A percentile compares a stretch with the other conserved stretches of the same genome.
Evolutionary conservation across 2,797 vertebrate species (phyloP).

Genomic region (Epinephelus awoara): DNA sequence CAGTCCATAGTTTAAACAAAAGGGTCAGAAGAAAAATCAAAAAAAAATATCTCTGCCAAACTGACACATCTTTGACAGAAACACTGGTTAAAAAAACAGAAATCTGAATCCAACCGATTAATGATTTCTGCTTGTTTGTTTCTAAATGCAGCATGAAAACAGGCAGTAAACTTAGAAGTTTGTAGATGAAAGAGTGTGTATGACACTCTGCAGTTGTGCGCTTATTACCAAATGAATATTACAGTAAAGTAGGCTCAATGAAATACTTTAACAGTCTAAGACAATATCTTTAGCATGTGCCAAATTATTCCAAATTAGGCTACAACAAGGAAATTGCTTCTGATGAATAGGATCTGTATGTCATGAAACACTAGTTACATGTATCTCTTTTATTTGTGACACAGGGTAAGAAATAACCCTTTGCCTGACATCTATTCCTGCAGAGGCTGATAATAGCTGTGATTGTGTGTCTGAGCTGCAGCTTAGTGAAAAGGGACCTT

Average conservation of each 20-base stretch:
- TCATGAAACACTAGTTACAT: constrained; percentile 1
- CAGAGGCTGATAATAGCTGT: constrained; percentile 63
- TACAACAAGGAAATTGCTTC: background rate
- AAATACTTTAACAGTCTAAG: background rate
- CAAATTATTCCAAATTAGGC: background rate
- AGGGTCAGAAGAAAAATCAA: background rate
- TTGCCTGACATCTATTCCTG: constrained; percentile 49
- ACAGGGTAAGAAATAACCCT: constrained; percentile 40
- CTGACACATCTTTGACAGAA: background rate
- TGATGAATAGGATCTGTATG: background rate
- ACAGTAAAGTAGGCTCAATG: background rate
- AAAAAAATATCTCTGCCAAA: background rate
- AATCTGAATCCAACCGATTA: too few species aligned
- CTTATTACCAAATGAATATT: background rate
- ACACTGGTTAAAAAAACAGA: background rate
- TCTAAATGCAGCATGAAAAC: too few species aligned
- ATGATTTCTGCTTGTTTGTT: too few species aligned
- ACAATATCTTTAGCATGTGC: background rate
- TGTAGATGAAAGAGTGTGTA: background rate
- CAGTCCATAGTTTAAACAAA: background rate
- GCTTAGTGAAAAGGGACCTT: constrained; percentile 75
- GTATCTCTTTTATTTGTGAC: constrained; percentile 28
- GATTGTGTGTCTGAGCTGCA: constrained; percentile 71
- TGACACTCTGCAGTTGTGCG: background rate
- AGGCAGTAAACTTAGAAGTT: too few species aligned